These are phyloP conservation scores for Melanerpes aurifrons DNA, from an alignment of 2,113 vertebrate species.

Conservation along the genomic window DNA sequence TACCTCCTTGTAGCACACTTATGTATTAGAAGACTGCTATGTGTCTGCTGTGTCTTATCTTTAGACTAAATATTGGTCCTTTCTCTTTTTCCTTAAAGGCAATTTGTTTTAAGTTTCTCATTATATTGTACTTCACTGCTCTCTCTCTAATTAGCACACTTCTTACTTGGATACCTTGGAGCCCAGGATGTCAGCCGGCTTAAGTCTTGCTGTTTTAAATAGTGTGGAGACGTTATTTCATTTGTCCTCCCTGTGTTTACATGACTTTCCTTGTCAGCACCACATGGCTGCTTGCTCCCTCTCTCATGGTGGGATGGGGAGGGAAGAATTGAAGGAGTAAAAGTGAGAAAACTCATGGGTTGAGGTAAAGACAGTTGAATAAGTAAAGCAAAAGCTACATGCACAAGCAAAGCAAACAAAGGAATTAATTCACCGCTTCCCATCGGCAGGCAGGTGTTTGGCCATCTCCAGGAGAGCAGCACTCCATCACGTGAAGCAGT, in stretches of 20 bases:
- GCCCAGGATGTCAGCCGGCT: neutral
- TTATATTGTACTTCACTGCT: neutral
- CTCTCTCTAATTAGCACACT: neutral
- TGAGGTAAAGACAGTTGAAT: neutral
- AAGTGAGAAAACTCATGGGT: neutral
- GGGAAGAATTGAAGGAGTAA: neutral
- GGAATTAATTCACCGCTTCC: neutral
- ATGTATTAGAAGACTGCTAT: neutral
- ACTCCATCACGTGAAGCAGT: too few relatives aligned
- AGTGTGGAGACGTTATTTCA: neutral
- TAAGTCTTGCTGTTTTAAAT: neutral
- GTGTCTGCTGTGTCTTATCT: neutral
- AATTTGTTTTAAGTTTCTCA: neutral
- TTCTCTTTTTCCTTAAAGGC: neutral
- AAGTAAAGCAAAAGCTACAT: too few relatives aligned
- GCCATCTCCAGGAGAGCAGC: too few relatives aligned
- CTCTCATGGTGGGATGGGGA: neutral
- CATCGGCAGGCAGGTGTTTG: neutral
- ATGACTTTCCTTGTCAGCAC: neutral
- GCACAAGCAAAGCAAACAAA: neutral
- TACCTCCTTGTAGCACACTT: neutral
- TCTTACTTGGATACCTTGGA: neutral
- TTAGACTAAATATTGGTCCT: neutral
- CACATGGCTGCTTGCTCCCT: too few relatives aligned
- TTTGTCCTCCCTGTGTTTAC: neutral